Conservation (phyloP, 2,888 invertebrate genomes). For the Cheilosia urbana region DNA sequence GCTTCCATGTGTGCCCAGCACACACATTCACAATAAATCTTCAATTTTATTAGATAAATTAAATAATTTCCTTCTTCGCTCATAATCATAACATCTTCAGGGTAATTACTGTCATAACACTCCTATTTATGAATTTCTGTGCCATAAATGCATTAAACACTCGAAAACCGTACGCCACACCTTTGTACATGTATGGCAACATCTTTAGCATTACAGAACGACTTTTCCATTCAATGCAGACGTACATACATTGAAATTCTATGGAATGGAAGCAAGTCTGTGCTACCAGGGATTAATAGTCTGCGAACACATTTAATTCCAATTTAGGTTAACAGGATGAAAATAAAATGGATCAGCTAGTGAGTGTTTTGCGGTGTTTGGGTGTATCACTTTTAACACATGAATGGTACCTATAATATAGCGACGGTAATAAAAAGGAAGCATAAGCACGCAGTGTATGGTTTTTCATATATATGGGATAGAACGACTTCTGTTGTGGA, state of each 20-base stretch:
- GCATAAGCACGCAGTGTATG: conserved; percentile 51
- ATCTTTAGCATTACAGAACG: conserved; percentile 31
- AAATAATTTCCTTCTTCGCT: conserved; percentile 2
- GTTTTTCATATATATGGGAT: conserved; percentile 27
- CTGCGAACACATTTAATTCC: conserved; percentile 69
- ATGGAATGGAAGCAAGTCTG: conserved; percentile 15
- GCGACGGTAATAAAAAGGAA: conserved; percentile 48
- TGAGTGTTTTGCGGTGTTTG: conserved; percentile 27
- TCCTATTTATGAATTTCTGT: conserved; percentile 50
- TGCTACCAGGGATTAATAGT: conserved; percentile 52
- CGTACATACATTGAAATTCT: conserved; percentile 6
- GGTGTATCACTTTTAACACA: conserved; percentile 58
- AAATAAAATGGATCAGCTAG: conserved; percentile 61
- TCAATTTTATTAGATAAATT: conserved; percentile 20
- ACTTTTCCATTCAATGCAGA: conserved; percentile 6
- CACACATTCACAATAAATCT: not conserved
- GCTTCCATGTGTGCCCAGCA: not conserved
- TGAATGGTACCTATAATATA: conserved; percentile 24
- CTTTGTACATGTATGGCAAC: conserved; percentile 40
- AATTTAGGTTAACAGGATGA: conserved; percentile 72
- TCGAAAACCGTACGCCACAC: conserved; percentile 21
- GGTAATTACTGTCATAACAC: conserved; percentile 38
- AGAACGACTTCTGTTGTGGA: conserved; percentile 53
- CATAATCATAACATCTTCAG: conserved; percentile 4
- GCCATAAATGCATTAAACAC: conserved; percentile 4